Evolutionary conservation across 2,113 vertebrate genomes (phyloP), one percentile per base, ranked within the genome.

Genomic region (Cairina moschata): DNA sequence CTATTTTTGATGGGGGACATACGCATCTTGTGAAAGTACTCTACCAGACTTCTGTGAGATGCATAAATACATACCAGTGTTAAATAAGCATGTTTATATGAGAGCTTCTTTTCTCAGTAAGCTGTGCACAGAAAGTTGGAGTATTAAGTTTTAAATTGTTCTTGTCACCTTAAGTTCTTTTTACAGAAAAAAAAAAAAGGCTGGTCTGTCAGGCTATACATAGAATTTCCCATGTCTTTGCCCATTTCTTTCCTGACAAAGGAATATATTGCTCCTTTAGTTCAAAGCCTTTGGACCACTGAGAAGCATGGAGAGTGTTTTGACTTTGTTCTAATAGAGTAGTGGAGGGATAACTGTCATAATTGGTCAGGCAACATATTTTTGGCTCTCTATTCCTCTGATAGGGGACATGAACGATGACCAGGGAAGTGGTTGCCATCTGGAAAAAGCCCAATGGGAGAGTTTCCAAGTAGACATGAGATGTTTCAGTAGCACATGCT

Each of bases 381-480:
- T 80, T 72, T 94, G 91, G 36, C 67, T 93, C 52, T 67, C 58
- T 0, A 0, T 80, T 84, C 18, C 42, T 94, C 66, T 91, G 63
- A 46, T 4, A 78, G 54, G 40, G 54, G 40, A 52, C 17, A 10
- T 84, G 55, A 92, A 80, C n/a, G 46, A 89, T 94, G 88, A 87
- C 71, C 74, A 87, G 67, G 8, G 5, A 69, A 94, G 83, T 3
- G 9, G 34, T 67, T 96, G 93, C 92, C 88, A 94, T 81, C 74
- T 96, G 86, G 95, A 96, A 94, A 89, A 69, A 66, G 56, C 87
- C 81, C 92, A 96, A 58, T 38, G 59, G 90, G 74, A 91, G n/a
- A 50, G 54, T 90, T 92, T 96, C 90, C 88, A 92, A 92, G 80
- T 36, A 69, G 62, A 13, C 7, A 79, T 62, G 68, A 44, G 50